Conservation (phyloP, 2,888 invertebrate genomes). For the Nebria brevicollis region DNA sequence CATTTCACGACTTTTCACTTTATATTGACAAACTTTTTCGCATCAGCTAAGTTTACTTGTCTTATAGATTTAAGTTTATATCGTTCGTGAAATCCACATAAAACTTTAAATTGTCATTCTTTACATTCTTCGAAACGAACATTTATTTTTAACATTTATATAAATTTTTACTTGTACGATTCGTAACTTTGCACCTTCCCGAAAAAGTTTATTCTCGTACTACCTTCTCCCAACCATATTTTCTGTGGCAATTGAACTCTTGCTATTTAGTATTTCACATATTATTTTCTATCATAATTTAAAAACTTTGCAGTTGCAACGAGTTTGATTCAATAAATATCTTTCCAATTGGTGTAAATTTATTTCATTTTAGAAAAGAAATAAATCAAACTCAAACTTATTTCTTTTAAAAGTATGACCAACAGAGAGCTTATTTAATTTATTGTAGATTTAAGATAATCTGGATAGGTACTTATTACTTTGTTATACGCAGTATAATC, state of each 20-base stretch:
- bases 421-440: too few relatives aligned
- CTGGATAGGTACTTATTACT: too few relatives aligned
- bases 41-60: background rate
- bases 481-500: too few relatives aligned
- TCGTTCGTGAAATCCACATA: background rate
- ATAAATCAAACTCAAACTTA: background rate
- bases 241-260: background rate
- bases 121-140: background rate
- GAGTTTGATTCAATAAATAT: background rate
- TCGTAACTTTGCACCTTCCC: background rate
- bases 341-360: background rate
- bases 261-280: background rate
- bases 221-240: background rate
- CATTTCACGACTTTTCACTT: background rate
- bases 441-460: too few relatives aligned
- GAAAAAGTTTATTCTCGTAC: background rate
- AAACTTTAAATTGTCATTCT: constrained; percentile 1
- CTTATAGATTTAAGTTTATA: constrained; percentile 1
- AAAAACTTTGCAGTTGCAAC: background rate
- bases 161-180: background rate
- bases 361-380: background rate
- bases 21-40: constrained; percentile 1
- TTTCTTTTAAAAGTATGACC: too few relatives aligned
- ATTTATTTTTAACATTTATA: constrained; percentile 1
- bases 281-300: background rate